A percentile compares a stretch with the other conserved stretches of the same genome.
Conservation (phyloP, 2,113 vertebrate species). For the Dicerorhinus sumatrensis region DNA sequence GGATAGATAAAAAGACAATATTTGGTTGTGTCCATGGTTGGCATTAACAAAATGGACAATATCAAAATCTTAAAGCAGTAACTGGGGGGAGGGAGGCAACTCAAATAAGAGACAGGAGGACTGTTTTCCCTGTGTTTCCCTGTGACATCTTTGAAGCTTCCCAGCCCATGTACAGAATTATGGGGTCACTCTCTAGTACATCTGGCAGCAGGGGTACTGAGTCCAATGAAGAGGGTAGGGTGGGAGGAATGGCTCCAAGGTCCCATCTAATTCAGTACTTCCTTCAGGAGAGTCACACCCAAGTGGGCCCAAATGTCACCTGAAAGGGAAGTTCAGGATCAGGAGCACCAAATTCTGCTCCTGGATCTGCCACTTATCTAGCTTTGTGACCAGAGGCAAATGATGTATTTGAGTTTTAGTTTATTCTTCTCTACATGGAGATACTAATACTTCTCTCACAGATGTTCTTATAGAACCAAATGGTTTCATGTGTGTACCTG, state of each 20-base stretch:
- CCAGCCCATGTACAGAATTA: not conserved
- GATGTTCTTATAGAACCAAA: not conserved
- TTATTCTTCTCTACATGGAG: not conserved
- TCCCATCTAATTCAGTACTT: not conserved
- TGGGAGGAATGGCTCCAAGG: not conserved
- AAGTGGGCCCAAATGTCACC: not conserved
- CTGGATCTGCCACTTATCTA: not conserved
- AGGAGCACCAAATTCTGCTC: not conserved
- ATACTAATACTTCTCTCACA: not conserved
- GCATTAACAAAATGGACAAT: not conserved
- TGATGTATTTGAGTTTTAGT: not conserved
- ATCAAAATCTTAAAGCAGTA: not conserved
- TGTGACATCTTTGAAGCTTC: not conserved
- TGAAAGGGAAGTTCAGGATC: not conserved
- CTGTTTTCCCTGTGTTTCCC: fast-evolving
- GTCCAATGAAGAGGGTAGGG: not conserved
- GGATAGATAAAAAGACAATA: not conserved
- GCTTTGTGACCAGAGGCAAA: not conserved
- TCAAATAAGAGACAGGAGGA: not conserved
- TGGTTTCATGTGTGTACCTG: not conserved
- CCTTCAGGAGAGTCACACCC: not conserved
- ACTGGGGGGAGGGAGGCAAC: not conserved
- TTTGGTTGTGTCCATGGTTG: not conserved
- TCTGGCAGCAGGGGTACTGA: not conserved
- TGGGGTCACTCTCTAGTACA: not conserved